Evolutionary conservation across 1,140 invertebrate species (phyloP).

Genomic region (Drosophila jambulina): DNA sequence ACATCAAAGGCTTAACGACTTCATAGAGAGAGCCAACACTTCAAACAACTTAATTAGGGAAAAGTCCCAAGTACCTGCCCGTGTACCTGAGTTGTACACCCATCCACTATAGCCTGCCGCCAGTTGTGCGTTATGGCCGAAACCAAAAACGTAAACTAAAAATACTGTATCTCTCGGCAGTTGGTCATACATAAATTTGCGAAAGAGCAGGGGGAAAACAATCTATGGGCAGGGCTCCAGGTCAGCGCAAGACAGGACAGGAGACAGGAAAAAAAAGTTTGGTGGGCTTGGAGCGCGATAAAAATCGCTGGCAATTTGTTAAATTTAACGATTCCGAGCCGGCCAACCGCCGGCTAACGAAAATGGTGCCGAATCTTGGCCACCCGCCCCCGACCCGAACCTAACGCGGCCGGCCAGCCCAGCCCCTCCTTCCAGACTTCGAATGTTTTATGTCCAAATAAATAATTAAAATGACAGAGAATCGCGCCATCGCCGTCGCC

Average conservation of each 20-base stretch:
- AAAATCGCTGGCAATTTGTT: slow-evolving; percentile 82
- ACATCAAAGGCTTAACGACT: slow-evolving; percentile 18
- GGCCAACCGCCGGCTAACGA: slow-evolving; percentile 43
- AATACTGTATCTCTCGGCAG: slow-evolving; percentile 65
- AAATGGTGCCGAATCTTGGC: slow-evolving; percentile 74
- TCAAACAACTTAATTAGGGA: slow-evolving; percentile 50
- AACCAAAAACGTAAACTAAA: slow-evolving; percentile 50
- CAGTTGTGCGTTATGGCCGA: slow-evolving; percentile 68
- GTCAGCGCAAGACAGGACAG: slow-evolving; percentile 22
- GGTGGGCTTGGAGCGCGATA: slow-evolving; percentile 66
- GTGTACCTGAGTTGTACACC: slow-evolving; percentile 55
- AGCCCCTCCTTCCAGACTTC: slow-evolving; percentile 51
- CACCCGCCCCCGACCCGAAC: slow-evolving; percentile 25
- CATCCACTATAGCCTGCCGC: slow-evolving; percentile 52
- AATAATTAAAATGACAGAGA: slow-evolving; percentile 78
- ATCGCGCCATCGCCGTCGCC: slow-evolving; percentile 49
- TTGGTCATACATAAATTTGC: slow-evolving; percentile 77
- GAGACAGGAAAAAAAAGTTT: slow-evolving; percentile 16
- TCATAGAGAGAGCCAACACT: slow-evolving; percentile 14
- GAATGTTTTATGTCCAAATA: slow-evolving; percentile 80
- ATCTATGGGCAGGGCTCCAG: slow-evolving; percentile 73
- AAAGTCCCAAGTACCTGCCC: slow-evolving; percentile 25
- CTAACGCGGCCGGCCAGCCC: not conserved
- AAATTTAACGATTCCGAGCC: slow-evolving; percentile 79
- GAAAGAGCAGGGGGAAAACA: slow-evolving; percentile 40